Evolutionary conservation across 37 sponge, comb jelly and placozoan species (phyloP).

Genomic region (Halichondria panicea): DNA sequence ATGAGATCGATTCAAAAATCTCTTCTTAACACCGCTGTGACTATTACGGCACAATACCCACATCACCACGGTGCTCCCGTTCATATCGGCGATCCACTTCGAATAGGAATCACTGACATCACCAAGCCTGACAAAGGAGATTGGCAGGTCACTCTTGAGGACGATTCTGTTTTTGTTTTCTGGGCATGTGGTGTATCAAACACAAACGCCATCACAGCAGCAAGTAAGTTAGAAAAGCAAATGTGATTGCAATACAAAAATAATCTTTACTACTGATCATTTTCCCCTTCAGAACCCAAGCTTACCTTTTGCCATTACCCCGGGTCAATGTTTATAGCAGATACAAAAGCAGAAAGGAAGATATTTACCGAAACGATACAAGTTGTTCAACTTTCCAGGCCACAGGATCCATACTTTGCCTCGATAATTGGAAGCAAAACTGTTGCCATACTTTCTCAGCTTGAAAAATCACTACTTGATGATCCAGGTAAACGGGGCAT

Average conservation of each 20-base stretch:
- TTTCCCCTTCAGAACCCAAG: conserved; percentile 41
- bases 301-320: conserved; percentile 82
- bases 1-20: conserved; percentile 68
- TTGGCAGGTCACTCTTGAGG: conserved; percentile 9
- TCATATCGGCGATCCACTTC: conserved; percentile 86
- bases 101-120: conserved; percentile 73
- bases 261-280: neutral
- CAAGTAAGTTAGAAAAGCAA: conserved; percentile 38
- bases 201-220: conserved; percentile 32
- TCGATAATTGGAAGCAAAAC: conserved; percentile 15
- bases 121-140: conserved; percentile 41
- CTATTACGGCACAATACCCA: conserved; percentile 26
- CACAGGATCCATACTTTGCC: conserved; percentile 42
- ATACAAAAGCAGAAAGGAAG: conserved; percentile 13
- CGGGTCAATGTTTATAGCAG: conserved; percentile 89
- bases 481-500: conserved; percentile 66
- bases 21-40: conserved; percentile 42
- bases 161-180: conserved; percentile 84
- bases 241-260: neutral
- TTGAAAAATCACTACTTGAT: conserved; percentile 60
- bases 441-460: neutral
- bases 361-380: neutral
- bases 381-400: conserved; percentile 33
- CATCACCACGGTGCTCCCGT: conserved; percentile 86
- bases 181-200: conserved; percentile 95